Evolutionary conservation across 2,797 vertebrate genomes (phyloP), one percentile per base, ranked within the genome.

Genomic region (Myoxocephalus aenaeus): DNA sequence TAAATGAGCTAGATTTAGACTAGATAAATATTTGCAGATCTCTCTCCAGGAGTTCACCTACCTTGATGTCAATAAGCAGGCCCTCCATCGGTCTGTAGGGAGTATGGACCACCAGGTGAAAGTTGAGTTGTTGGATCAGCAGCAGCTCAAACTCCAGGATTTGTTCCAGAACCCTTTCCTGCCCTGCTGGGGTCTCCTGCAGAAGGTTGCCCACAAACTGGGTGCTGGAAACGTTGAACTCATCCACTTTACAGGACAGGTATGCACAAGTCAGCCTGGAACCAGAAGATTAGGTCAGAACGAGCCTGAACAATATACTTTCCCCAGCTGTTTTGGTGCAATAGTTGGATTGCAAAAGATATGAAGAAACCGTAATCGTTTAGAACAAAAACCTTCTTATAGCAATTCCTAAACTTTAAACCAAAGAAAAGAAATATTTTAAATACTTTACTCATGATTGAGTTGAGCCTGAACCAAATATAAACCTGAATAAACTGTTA

Each of bases 211-310:
- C 96, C 77, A 98, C 97, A 86, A 99, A 99, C 83, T 99, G 98
- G 57, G 91, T 90, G 87, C 97, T 96, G 84, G 98, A 99, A 8
- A 99, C 98, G n/a, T 99, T 99, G 91, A 99, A 99, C 92, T 99
- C 97, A 54, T 99, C 98, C 83, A 99, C 98, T 94, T 99, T 99
- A 85, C 98, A 99, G 42, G 98, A 96, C 83, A 99, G 91, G 92
- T 98, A 99, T 0, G 94, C 94, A 89, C 97, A 98, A 0, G 92
- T 93, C 71, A 93, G 77, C 93, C 93, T 94, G 77, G 54, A 89
- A 81, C 15, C 20, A 44, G 13, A 48, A 32, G 54, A 22, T 12
- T n/a, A 58, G 10, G 10, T 3, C 13, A 78, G 13, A 81, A 53
- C 1, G 22, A 17, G 32, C 15, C 22, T 46, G 14, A 0, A 32